These are phyloP conservation scores for Caenorhabditis macrosperma DNA, from an alignment of 2,888 invertebrate genomes.

Conservation along the genomic window DNA sequence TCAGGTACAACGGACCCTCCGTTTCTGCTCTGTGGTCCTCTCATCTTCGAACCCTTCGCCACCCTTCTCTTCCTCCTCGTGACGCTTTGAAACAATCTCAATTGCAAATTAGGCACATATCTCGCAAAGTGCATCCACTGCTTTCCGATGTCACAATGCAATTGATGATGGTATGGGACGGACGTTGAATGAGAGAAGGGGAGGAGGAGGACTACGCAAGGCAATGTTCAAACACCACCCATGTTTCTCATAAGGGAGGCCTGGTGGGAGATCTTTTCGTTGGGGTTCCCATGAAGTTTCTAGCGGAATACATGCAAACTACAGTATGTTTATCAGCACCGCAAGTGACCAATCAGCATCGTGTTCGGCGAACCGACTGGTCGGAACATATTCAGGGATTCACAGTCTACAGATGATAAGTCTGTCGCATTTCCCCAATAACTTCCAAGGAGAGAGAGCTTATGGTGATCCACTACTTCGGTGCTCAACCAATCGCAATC, in stretches of 20 bases:
- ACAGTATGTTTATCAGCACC: neutral
- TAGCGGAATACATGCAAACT: neutral
- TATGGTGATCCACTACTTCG: too few relatives aligned
- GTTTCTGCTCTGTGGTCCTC: too few relatives aligned
- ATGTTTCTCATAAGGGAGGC: neutral
- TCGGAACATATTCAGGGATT: neutral
- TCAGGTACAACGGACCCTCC: too few relatives aligned
- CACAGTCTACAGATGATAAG: too few relatives aligned
- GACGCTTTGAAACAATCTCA: too few relatives aligned
- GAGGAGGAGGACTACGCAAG: too few relatives aligned
- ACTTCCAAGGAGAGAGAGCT: too few relatives aligned
- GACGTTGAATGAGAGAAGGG: neutral
- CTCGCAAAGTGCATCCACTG: neutral
- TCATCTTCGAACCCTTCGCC: too few relatives aligned
- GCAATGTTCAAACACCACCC: neutral
- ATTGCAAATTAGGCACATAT: neutral
- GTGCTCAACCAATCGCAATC: too few relatives aligned
- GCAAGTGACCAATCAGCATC: neutral
- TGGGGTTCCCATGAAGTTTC: neutral
- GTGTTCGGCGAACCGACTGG: neutral
- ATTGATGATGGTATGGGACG: neutral
- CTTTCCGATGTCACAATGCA: neutral
- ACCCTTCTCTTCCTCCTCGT: too few relatives aligned
- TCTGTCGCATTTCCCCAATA: too few relatives aligned
- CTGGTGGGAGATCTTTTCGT: neutral